Base-by-base conservation (phyloP, 2,113 vertebrate genomes). In the Pundamilia nyererei region DNA sequence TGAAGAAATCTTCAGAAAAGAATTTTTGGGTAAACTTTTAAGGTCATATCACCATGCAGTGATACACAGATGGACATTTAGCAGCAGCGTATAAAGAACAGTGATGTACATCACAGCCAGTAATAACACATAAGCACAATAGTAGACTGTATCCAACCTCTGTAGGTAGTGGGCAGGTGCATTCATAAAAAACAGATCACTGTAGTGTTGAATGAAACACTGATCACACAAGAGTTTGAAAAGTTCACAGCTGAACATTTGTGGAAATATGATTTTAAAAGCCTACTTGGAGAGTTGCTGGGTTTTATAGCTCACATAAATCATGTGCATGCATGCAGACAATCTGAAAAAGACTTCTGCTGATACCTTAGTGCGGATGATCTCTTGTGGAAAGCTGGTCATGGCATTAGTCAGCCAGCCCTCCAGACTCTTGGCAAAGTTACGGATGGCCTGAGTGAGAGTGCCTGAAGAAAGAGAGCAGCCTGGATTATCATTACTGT, bases 371-470 rank as follows among this genome's bases (percentile, higher is more conserved):
- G 97, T 97, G 94, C 98, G 98, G 84, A 99, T 92, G 3, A 98
- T 96, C 90, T 98, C 97, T 2, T 97, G 97, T 2, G 98, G 99
- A 62, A 98, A 99, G 89, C 97, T 98, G 8, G 93, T 97, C 98
- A 99, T 99, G 79, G 99, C 98, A 0, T 97, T 97, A 2, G 97
- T 98, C 93, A 99, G 92, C 99, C 98, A 99, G 33, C 98, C 97
- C 89, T 99, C 99, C 93, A 99, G 90, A 86, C 98, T 99, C 96
- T 99, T 99, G 92, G 99, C 99, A 80, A 99, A 99, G 87, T 99
- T 99, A 5, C 99, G 96, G 80, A 99, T 99, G 1, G 98, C 98
- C 94, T 99, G 99, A 1, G 99, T 99, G 85, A 99, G 96, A 0
- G 99, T 98, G 92, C 99, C 99, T 99, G 95, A 75, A 38, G 85